phyloP scores from a whole-genome alignment of 2,113 vertebrate species.

The Cynocephalus volans region DNA sequence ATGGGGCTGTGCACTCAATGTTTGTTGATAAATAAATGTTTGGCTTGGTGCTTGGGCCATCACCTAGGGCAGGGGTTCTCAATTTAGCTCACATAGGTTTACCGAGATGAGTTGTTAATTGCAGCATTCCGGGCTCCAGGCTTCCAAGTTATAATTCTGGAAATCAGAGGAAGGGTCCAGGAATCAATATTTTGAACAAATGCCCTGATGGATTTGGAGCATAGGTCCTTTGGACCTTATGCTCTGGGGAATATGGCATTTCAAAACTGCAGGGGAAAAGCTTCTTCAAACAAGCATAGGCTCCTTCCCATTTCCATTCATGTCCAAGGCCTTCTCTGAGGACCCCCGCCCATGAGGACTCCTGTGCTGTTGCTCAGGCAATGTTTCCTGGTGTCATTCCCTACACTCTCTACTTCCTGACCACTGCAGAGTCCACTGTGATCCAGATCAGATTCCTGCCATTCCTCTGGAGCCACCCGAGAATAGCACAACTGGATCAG shows the following conservation, averaged over 20 bases:
- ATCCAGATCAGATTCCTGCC: background rate
- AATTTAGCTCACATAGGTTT: background rate
- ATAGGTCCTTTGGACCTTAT: background rate
- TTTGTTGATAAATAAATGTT: background rate
- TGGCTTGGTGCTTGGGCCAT: background rate
- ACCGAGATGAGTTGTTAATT: background rate
- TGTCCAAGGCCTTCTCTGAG: background rate
- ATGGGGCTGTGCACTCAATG: background rate
- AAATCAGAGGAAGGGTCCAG: background rate
- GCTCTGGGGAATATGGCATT: background rate
- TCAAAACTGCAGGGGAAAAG: background rate
- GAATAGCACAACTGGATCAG: background rate
- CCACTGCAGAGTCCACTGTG: background rate
- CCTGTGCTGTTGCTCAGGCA: fast-evolving
- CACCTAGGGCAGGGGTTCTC: background rate
- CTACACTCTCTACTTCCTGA: background rate
- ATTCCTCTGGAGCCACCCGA: background rate
- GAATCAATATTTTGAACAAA: background rate
- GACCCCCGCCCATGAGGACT: fast-evolving
- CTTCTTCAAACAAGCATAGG: background rate
- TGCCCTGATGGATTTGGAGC: background rate
- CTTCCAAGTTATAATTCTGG: background rate
- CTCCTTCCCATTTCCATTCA: background rate
- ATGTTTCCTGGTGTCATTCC: background rate
- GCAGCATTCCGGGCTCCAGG: background rate